phyloP scores from a whole-genome alignment of 2,888 invertebrate genomes.

The Embidobia sp. region DNA sequence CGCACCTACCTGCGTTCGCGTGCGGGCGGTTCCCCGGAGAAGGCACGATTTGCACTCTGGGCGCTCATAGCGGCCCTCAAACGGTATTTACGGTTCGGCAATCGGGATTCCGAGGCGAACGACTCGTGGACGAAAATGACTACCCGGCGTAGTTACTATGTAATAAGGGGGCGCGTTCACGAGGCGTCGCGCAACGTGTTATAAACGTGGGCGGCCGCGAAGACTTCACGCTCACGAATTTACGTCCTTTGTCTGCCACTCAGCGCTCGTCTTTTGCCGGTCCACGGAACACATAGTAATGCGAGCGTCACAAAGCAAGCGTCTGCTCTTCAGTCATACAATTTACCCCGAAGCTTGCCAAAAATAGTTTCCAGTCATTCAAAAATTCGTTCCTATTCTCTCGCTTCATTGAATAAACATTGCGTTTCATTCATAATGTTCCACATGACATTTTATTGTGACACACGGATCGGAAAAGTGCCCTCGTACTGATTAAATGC shows the following conservation, averaged over 20 bases:
- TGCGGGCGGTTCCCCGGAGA: constrained; percentile 37
- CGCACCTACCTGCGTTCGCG: constrained; percentile 42
- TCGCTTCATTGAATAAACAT: constrained; percentile 58
- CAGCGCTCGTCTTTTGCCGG: constrained; percentile 68
- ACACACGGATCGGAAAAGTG: constrained; percentile 1
- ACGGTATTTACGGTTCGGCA: constrained; percentile 72
- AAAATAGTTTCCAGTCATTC: constrained; percentile 50
- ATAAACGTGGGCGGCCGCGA: constrained; percentile 72
- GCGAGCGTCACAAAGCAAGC: constrained; percentile 26
- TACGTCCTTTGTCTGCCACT: constrained; percentile 74
- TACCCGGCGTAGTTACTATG: constrained; percentile 69
- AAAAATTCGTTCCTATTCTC: constrained; percentile 52
- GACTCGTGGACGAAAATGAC: constrained; percentile 62
- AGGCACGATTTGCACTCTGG: constrained; percentile 48
- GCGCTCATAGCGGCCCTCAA: constrained; percentile 60
- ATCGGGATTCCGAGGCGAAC: constrained; percentile 51
- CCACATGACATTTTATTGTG: constrained; percentile 43
- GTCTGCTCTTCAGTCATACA: constrained; percentile 40
- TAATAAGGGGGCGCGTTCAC: constrained; percentile 74
- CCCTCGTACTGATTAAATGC: constrained; percentile 13
- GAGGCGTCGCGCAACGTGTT: constrained; percentile 72
- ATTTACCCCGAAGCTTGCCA: constrained; percentile 26
- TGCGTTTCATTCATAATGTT: constrained; percentile 45
- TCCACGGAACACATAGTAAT: constrained; percentile 22
- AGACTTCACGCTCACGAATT: constrained; percentile 71